Evolutionary conservation across 2,113 vertebrate genomes (phyloP).

Genomic region (Saimiri boliviensis): DNA sequence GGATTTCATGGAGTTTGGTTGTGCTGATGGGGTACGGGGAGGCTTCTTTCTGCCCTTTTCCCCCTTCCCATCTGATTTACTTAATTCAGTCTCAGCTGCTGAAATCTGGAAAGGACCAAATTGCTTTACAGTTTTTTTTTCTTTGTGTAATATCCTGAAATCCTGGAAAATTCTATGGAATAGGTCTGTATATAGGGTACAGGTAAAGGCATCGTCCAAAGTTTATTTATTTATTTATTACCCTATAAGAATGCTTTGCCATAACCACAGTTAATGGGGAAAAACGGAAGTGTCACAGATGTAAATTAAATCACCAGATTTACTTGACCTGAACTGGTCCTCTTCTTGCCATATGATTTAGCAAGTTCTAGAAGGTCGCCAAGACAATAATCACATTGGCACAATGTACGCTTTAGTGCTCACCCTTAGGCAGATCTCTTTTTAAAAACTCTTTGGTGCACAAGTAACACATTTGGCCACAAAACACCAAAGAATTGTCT

Average conservation of each 20-base stretch:
- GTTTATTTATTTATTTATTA: constrained; percentile 90
- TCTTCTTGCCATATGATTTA: background rate
- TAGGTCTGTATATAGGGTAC: constrained; percentile 82
- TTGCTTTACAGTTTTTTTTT: constrained; percentile 66
- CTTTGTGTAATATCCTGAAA: constrained; percentile 76
- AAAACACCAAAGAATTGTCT: constrained; percentile 58
- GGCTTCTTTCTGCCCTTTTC: constrained; percentile 10
- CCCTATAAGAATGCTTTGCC: constrained; percentile 67
- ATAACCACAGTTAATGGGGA: constrained; percentile 66
- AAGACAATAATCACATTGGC: background rate
- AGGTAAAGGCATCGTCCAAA: constrained; percentile 80
- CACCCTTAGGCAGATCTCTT: constrained; percentile 63
- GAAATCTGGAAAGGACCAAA: constrained; percentile 77
- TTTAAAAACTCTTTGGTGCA: constrained; percentile 60
- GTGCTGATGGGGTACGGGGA: constrained; percentile 36
- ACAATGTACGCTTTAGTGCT: constrained; percentile 50
- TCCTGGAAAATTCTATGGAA: constrained; percentile 77
- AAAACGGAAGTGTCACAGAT: constrained; percentile 62
- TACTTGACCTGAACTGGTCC: background rate
- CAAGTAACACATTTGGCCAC: constrained; percentile 58
- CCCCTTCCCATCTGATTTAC: constrained; percentile 75
- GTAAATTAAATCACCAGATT: constrained; percentile 19
- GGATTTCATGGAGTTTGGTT: background rate
- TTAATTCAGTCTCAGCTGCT: constrained; percentile 77
- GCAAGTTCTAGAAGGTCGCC: background rate